Conservation (phyloP, 2,797 vertebrate species). For the Loriculus beryllinus region DNA sequence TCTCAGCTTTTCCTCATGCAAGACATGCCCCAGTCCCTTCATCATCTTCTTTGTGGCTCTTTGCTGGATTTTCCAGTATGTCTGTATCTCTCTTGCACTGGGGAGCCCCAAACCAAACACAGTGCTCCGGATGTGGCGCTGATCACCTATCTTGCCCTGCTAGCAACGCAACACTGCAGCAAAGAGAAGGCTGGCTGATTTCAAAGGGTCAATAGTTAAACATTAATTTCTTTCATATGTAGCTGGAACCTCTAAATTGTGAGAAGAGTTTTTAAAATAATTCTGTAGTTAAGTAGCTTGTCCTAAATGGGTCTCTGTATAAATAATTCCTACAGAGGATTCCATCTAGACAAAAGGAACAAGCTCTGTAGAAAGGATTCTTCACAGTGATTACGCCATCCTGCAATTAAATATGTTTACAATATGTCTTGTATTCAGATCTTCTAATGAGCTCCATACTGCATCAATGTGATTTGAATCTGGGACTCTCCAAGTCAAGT, state of each 20-base stretch:
- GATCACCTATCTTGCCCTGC: background rate
- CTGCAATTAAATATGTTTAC: constrained; percentile 47
- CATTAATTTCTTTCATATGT: background rate
- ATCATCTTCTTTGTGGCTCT: background rate
- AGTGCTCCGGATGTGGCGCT: background rate
- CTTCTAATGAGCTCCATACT: constrained; percentile 29
- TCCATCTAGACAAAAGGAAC: background rate
- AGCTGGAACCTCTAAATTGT: background rate
- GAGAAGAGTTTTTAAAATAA: background rate
- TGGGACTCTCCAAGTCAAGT: background rate
- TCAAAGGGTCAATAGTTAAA: background rate
- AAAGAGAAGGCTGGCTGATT: background rate
- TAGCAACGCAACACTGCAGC: background rate
- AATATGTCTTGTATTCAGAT: constrained; percentile 15
- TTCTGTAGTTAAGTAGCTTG: background rate
- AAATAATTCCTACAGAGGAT: background rate
- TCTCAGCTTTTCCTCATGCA: background rate
- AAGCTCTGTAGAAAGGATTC: background rate
- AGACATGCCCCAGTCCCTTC: background rate
- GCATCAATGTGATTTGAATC: background rate
- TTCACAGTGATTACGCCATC: constrained; percentile 3
- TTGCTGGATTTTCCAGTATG: background rate
- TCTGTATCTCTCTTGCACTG: background rate
- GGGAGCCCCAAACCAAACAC: background rate
- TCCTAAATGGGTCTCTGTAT: background rate